phyloP scores from a whole-genome alignment of 2,113 vertebrate genomes.

The Nicator chloris region DNA sequence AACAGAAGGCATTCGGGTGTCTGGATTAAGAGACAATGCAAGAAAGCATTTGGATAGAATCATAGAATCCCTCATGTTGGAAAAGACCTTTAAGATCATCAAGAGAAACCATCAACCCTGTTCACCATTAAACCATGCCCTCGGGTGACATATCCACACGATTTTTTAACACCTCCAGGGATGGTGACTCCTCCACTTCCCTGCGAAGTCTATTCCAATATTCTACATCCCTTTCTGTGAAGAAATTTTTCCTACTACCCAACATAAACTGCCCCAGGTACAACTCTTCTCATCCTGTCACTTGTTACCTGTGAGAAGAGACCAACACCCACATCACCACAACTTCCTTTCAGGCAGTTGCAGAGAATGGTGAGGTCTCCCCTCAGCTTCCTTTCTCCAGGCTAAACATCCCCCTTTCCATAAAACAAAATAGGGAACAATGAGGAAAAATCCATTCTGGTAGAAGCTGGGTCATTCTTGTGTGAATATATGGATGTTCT shows the following conservation, averaged over 20 bases:
- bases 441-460: constrained; percentile 8
- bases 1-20: not conserved
- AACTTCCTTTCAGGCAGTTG: not conserved
- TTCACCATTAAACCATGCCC: not conserved
- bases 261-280: not conserved
- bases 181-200: not conserved
- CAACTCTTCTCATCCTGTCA: not conserved
- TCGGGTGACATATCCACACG: not conserved
- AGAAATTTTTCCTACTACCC: not conserved
- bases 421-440: not conserved
- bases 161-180: not conserved
- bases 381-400: not conserved
- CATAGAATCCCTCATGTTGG: not conserved
- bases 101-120: not conserved
- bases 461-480: not conserved
- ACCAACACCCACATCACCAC: not conserved
- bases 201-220: not conserved
- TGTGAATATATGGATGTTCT: not conserved
- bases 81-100: not conserved
- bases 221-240: not conserved
- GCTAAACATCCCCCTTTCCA: not conserved
- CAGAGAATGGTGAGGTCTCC: not conserved
- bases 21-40: not conserved
- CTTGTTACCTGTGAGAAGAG: not conserved
- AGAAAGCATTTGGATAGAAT: not conserved